Evolutionary conservation across 2,113 vertebrate species (phyloP), one percentile per base, ranked within the genome.

Genomic region (Cyprinodon variegatus): DNA sequence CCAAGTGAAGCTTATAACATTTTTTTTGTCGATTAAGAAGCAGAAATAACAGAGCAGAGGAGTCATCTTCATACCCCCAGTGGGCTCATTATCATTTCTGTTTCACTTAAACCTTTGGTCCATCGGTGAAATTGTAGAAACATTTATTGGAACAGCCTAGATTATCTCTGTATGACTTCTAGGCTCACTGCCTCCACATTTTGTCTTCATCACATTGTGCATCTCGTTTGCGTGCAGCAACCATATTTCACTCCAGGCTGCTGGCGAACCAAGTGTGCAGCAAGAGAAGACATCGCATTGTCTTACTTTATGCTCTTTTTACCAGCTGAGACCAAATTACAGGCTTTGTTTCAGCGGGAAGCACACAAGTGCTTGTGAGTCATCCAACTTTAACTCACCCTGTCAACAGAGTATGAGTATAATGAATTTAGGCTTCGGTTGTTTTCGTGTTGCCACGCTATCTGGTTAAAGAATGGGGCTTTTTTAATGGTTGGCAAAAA

Each of bases 301-400:
- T 48, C 39, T 46, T 62, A 57, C 72, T 70, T 76, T 69, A 67
- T 84, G 70, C 22, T 53, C 63, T 77, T 76, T 73, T 69, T 48
- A 68, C 70, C 83, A 86, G 77, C 84, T 68, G 86, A 86, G 77
- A 69, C 75, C 77, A 86, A 88, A 91, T 87, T 74, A 77, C 63
- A 70, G 74, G 65, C 80, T 84, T 81, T 69, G 76, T 84, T 83
- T 85, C 77, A 77, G 50, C 61, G 68, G 63, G 78, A 71, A 83
- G 71, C 72, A 76, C 74, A 48, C 37, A 22, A 50, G 74, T 73
- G 53, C 50, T 50, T 22, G 4, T 83, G 82, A 84, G 78, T 88
- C 83, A 85, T 72, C n/a, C 22, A 14, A 20, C 64, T 68, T 59
- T n/a, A 57, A 22, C 65, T 76, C 75, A 65, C 48, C 22, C 39